These are phyloP conservation scores for Microctenopoma lineatum DNA, from an alignment of 2,797 vertebrate genomes.

Conservation along the genomic window DNA sequence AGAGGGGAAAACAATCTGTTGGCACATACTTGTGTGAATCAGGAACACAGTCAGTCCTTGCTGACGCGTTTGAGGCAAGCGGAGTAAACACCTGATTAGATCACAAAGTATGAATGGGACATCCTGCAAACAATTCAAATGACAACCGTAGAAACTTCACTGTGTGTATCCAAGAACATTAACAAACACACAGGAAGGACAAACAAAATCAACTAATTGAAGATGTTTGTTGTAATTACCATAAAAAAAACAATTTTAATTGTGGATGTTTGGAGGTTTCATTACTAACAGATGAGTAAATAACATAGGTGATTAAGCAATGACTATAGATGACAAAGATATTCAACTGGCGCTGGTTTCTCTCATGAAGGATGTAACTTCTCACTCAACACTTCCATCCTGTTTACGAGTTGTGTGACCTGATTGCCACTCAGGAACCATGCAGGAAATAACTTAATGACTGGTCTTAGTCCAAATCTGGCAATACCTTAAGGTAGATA, in stretches of 20 bases:
- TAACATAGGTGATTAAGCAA: constrained; percentile 37
- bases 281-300: constrained; percentile 51
- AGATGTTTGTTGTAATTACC: constrained; percentile 32
- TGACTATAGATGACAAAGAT: constrained; percentile 38
- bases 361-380: constrained; percentile 84
- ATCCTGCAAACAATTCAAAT: constrained; percentile 71
- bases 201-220: constrained; percentile 80
- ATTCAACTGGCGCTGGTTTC: constrained; percentile 44
- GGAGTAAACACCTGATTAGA: constrained; percentile 81
- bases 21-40: constrained; percentile 45
- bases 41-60: constrained; percentile 59
- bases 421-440: constrained; percentile 81
- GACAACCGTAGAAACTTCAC: constrained; percentile 64
- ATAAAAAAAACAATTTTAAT: constrained; percentile 34
- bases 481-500: constrained; percentile 65
- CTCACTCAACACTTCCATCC: constrained; percentile 86
- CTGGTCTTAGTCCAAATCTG: constrained; percentile 71
- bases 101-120: constrained; percentile 72
- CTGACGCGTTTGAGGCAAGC: constrained; percentile 57
- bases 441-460: constrained; percentile 83
- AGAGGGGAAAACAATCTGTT: constrained; percentile 27
- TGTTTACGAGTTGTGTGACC: constrained; percentile 84
- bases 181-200: constrained; percentile 59
- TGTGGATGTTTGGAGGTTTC: constrained; percentile 3
- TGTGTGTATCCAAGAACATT: constrained; percentile 60